Conservation (phyloP, 2,888 invertebrate species). For the Ormyrus thymus region DNA sequence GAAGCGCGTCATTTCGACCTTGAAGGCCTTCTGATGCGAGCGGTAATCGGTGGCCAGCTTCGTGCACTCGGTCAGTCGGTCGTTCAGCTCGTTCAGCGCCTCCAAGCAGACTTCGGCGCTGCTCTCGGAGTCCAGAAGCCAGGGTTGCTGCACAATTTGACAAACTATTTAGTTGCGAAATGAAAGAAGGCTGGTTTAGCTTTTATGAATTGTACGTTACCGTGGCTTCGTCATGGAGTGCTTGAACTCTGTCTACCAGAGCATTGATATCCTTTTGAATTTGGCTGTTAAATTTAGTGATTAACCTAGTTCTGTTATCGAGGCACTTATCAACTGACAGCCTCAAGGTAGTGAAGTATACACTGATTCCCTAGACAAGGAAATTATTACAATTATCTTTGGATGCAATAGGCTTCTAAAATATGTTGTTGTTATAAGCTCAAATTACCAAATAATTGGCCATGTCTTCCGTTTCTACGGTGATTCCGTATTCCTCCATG, state of each 20-base stretch:
- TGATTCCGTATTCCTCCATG: conserved; percentile 87
- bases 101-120: conserved; percentile 81
- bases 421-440: neutral
- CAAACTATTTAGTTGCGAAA: too few species aligned
- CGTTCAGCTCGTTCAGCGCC: conserved; percentile 80
- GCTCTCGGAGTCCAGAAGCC: conserved; percentile 84
- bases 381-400: conserved; percentile 2
- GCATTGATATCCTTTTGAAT: conserved; percentile 87
- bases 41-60: conserved; percentile 85
- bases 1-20: conserved; percentile 88
- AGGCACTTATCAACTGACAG: conserved; percentile 83
- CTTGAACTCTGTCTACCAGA: conserved; percentile 84
- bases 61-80: conserved; percentile 80
- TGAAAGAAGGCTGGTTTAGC: too few species aligned
- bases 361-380: conserved; percentile 77
- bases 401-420: neutral
- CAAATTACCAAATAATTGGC: conserved; percentile 76
- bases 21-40: conserved; percentile 89
- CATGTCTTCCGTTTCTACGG: conserved; percentile 84
- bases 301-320: conserved; percentile 82
- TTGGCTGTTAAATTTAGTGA: conserved; percentile 83
- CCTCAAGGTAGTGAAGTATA: conserved; percentile 79
- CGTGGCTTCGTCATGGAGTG: conserved; percentile 83
- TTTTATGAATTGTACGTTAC: conserved; percentile 73
- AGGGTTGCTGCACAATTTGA: conserved; percentile 79